A percentile compares a stretch with the other conserved stretches of the same genome.
Conservation (phyloP, 2,113 vertebrate species). For the Tragelaphus buxtoni region DNA sequence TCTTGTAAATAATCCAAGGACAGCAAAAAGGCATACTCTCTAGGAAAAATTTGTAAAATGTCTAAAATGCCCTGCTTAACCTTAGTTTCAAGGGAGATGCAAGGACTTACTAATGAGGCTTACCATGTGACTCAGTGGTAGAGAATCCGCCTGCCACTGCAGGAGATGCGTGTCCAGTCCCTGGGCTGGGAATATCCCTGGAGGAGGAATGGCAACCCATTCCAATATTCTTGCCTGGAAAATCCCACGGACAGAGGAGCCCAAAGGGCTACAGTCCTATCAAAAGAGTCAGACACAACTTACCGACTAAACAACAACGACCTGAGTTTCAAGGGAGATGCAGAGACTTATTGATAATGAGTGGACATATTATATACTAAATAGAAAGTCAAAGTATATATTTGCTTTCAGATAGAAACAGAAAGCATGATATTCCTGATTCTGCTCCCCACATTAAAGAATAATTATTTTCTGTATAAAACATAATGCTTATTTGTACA, state of each 20-base stretch:
- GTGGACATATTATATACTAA: neutral
- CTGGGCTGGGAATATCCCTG: neutral
- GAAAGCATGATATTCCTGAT: neutral
- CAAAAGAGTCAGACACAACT: neutral
- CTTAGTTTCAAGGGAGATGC: neutral
- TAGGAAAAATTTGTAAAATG: neutral
- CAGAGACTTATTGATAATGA: neutral
- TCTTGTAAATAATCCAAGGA: neutral
- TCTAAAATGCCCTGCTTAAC: neutral
- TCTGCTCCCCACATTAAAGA: neutral
- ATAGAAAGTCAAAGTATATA: neutral
- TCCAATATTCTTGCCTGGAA: neutral
- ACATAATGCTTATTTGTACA: neutral
- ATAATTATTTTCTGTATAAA: neutral
- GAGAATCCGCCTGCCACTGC: neutral
- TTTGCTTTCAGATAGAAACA: neutral
- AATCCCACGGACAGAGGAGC: neutral
- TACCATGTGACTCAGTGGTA: neutral
- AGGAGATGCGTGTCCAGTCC: neutral
- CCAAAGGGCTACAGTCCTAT: neutral
- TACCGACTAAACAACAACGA: neutral
- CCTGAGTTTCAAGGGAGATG: neutral
- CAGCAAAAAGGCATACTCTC: neutral
- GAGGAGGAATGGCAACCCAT: neutral
- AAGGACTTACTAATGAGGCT: neutral